Evolutionary conservation across 2,797 vertebrate genomes (phyloP), one percentile per base, ranked within the genome.

Genomic region (Phataginus tricuspis): DNA sequence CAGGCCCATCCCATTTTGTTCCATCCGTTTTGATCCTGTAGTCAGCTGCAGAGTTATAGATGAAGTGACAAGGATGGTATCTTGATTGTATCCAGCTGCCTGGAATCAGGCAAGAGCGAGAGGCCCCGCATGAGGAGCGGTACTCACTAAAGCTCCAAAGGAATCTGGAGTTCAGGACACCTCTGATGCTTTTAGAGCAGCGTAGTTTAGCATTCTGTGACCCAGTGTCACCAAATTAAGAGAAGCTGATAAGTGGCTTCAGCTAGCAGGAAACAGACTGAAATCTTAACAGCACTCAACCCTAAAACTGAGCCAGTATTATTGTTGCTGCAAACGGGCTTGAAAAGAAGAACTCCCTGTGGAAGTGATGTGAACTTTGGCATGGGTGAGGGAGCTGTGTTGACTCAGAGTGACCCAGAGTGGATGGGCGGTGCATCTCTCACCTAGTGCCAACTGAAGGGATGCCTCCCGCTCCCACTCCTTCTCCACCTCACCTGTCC

Each of bases 21-120:
- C 97, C 97, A 68, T 97, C 78, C 78, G 97, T 98, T 98, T 98
- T 98, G 98, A 99, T 99, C 98, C 97, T 91, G 51, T 84, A 98
- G 98, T 98, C 98, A 98, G 98, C 98, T 97, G 95, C 90, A 84
- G 96, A 96, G 96, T 98, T 98, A 99, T 97, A 97, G 97, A 98
- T 98, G 98, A 98, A 98, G 98, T 99, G 98, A 97, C 97, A 97
- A 92, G 96, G 98, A 98, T 98, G 97, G 97, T 97, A 92, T 98
- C 97, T 97, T 99, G 98, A 99, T 99, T 99, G 94, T 63, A 98
- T 98, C 98, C 98, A 99, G 98, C 98, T 99, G 98, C 97, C 95
- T 97, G 97, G 97, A 98, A 86, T 90, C 97, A 98, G 97, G 92
- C 94, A 96, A 95, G 98, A 97, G 96, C 96, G 95, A 97, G 96